phyloP scores from a whole-genome alignment of 1,140 invertebrate genomes.

The Hetaerina americana region DNA sequence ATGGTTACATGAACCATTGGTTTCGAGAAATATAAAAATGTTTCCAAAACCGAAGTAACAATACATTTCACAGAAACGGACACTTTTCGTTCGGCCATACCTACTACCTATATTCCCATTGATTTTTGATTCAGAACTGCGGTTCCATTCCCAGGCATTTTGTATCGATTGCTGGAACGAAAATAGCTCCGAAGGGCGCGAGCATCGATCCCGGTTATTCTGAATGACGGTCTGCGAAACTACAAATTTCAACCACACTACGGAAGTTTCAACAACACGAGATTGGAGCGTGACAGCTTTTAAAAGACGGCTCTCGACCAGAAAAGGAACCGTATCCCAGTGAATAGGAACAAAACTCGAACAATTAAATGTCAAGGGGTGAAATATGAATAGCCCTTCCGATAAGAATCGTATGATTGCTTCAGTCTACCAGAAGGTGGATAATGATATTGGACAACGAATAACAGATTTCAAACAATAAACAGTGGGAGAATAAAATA shows the following conservation, averaged over 20 bases:
- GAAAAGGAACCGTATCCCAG: neutral
- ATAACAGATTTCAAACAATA: too few species aligned
- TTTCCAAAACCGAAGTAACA: too few species aligned
- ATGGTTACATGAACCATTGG: too few species aligned
- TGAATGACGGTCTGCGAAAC: neutral
- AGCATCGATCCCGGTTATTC: neutral
- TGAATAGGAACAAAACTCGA: neutral
- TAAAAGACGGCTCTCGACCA: neutral
- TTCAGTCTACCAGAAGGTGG: too few species aligned
- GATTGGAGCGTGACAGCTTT: neutral
- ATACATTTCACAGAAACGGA: too few species aligned
- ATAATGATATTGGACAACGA: too few species aligned
- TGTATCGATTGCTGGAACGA: neutral
- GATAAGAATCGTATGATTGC: too few species aligned
- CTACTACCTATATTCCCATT: neutral
- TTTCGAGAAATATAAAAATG: too few species aligned
- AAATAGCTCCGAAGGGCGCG: neutral
- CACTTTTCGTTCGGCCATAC: too few species aligned
- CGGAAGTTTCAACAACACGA: neutral
- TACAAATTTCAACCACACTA: neutral
- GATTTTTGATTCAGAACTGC: neutral
- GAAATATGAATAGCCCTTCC: too few species aligned
- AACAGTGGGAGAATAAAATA: too few species aligned
- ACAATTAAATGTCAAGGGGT: neutral
- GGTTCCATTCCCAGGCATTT: neutral